Evolutionary conservation across 2,888 invertebrate genomes (phyloP).

Genomic region (Vannuccia rotundouncinata): DNA sequence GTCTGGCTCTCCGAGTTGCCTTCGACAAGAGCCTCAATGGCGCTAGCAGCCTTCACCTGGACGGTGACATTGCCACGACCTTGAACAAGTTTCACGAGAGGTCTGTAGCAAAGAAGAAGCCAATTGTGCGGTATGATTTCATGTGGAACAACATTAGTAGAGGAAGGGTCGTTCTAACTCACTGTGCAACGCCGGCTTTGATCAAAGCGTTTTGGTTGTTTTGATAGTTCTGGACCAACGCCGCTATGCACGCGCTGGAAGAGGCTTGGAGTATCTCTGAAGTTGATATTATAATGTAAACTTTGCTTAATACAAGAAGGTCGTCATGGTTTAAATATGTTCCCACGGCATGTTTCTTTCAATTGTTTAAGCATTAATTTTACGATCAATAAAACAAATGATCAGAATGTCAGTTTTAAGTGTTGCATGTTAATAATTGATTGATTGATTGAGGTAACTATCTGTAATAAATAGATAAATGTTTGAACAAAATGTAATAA

Average conservation of each 20-base stretch:
- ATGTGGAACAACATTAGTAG: no score
- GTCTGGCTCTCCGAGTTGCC: slow-evolving; percentile 50
- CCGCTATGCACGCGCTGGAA: slow-evolving; percentile 53
- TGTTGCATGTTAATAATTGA: no score
- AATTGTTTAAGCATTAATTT: no score
- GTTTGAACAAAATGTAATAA: no score
- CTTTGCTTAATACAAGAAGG: no score
- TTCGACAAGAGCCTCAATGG: slow-evolving; percentile 53
- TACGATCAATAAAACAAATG: no score
- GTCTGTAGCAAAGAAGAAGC: slow-evolving; percentile 43
- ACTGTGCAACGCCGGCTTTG: slow-evolving; percentile 51
- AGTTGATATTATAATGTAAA: no score
- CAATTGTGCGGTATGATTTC: background rate
- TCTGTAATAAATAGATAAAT: no score
- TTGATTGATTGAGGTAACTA: no score
- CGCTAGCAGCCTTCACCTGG: slow-evolving; percentile 55
- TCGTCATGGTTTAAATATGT: no score
- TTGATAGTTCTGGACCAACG: slow-evolving; percentile 46
- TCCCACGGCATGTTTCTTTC: no score
- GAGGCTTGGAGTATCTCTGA: slow-evolving; percentile 53
- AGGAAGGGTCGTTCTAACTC: slow-evolving; percentile 25
- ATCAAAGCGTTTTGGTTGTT: slow-evolving; percentile 51
- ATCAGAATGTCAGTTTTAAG: no score
- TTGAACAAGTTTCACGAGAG: slow-evolving; percentile 52
- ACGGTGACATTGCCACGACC: slow-evolving; percentile 49